A percentile compares a stretch with the other conserved stretches of the same genome.
Conservation (phyloP, 1,140 invertebrate species). For the Geopemphigus sp. region DNA sequence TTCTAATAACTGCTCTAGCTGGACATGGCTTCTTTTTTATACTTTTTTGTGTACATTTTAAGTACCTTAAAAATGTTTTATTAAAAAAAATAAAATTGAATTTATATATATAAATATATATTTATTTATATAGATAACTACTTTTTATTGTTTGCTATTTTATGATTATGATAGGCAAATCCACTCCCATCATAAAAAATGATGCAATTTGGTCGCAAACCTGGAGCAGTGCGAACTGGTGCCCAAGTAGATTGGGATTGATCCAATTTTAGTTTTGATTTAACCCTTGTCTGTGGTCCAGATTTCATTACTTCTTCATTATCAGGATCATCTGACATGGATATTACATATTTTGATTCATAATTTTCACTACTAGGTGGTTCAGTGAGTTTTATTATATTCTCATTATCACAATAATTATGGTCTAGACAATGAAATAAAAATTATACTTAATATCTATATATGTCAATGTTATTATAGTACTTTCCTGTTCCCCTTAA, state of each 20-base stretch:
- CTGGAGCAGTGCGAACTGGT: slow-evolving; percentile 41
- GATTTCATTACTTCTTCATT: background rate
- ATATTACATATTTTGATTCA: slow-evolving; percentile 37
- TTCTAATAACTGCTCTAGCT: slow-evolving; percentile 46
- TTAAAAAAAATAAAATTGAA: background rate
- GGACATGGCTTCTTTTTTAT: slow-evolving; percentile 47
- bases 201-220: slow-evolving; percentile 29
- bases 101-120: no score
- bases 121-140: background rate
- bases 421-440: slow-evolving; percentile 44
- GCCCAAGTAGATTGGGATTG: slow-evolving; percentile 18
- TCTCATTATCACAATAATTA: slow-evolving; percentile 46
- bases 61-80: slow-evolving; percentile 13
- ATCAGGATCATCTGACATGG: slow-evolving; percentile 42
- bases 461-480: background rate
- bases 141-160: slow-evolving; percentile 44
- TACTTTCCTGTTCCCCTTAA: no score
- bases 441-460: slow-evolving; percentile 35
- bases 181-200: slow-evolving; percentile 48
- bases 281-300: slow-evolving; percentile 29
- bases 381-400: slow-evolving; percentile 23
- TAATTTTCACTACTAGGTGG: slow-evolving; percentile 34
- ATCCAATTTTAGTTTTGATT: slow-evolving; percentile 8
- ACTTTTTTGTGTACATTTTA: slow-evolving; percentile 46
- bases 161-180: slow-evolving; percentile 44